Percentiles rank a stretch among this genome's conserved stretches.
phyloP scores from a whole-genome alignment of 2,797 vertebrate species.

The Periparus ater region DNA sequence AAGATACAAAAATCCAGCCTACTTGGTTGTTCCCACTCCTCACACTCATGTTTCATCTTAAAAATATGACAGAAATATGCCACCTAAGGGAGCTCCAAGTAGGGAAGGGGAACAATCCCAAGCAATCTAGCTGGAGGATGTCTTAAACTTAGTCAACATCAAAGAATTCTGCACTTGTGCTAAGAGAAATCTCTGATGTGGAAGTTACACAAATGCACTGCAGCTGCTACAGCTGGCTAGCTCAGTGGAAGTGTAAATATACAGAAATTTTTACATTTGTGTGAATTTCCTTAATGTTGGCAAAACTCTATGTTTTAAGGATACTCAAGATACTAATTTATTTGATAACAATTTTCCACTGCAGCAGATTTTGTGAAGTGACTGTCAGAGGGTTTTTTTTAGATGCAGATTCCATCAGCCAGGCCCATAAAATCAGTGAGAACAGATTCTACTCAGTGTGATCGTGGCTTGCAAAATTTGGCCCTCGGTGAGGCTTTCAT shows the following conservation, averaged over 20 bases:
- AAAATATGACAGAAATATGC: neutral
- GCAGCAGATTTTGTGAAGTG: neutral
- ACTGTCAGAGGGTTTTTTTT: neutral
- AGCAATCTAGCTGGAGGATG: neutral
- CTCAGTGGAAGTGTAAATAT: neutral
- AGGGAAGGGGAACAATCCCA: neutral
- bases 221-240: neutral
- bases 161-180: neutral
- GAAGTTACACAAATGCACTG: neutral
- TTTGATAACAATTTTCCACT: neutral
- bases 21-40: neutral
- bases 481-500: neutral
- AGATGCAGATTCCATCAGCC: neutral
- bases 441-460: neutral
- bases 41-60: neutral
- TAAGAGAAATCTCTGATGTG: neutral
- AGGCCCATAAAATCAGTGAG: neutral
- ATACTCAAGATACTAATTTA: neutral
- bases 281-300: neutral
- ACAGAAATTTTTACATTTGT: neutral
- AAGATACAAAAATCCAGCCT: neutral
- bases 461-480: neutral
- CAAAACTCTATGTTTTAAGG: neutral
- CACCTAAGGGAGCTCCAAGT: neutral
- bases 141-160: slow-evolving; percentile 1